Percentiles rank a stretch among this genome's conserved stretches.
phyloP scores from a whole-genome alignment of 2,113 vertebrate genomes.

The Rattus rattus region DNA sequence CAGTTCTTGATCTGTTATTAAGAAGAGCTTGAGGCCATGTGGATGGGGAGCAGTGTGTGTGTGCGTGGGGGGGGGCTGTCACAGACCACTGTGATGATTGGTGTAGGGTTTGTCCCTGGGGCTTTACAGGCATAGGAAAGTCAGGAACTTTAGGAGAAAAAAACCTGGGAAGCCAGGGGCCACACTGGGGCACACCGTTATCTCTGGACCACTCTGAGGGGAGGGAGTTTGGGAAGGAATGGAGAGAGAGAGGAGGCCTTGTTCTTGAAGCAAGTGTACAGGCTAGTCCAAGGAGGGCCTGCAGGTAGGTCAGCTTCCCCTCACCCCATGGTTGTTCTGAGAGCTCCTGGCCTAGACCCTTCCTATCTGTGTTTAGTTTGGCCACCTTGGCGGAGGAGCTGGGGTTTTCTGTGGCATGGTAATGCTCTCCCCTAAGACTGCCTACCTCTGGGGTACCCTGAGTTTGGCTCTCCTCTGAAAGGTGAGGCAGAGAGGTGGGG shows the following conservation, averaged over 20 bases:
- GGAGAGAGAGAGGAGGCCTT: neutral
- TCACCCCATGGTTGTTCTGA: neutral
- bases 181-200: neutral
- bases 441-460: neutral
- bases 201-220: neutral
- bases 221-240: neutral
- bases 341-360: neutral
- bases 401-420: neutral
- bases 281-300: neutral
- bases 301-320: neutral
- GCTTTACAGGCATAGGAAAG: neutral
- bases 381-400: neutral
- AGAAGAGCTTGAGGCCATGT: neutral
- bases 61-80: neutral
- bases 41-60: neutral
- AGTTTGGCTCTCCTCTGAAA: conserved; percentile 47
- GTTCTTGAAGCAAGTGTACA: neutral
- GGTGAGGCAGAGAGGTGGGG: conserved; percentile 63
- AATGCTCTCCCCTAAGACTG: neutral
- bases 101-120: neutral
- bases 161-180: neutral
- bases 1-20: neutral
- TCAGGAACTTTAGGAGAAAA: neutral
- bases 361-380: conserved; percentile 46
- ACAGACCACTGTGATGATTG: neutral